Conservation (phyloP, 2,113 vertebrate species). For the Halcyon senegalensis region DNA sequence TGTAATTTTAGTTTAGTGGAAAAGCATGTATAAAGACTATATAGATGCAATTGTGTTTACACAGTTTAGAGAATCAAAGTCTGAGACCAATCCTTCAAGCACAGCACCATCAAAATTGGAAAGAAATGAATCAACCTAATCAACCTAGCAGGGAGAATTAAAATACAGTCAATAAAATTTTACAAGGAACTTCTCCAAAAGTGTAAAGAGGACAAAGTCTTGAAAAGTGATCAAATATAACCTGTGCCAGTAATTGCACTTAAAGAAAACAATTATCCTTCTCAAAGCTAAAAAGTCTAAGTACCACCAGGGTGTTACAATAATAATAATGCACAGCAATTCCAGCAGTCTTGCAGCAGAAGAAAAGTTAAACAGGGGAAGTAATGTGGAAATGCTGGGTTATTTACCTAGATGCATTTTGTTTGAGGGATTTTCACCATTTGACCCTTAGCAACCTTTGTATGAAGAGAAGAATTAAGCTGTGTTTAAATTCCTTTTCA, state of each 20-base stretch:
- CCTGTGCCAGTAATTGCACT: neutral
- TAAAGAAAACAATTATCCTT: conserved; percentile 3
- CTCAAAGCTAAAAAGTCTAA: neutral
- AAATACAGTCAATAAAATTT: conserved; percentile 26
- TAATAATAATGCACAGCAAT: conserved; percentile 1
- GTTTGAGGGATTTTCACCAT: conserved; percentile 7
- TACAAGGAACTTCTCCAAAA: neutral
- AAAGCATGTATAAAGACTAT: neutral
- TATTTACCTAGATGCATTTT: conserved; percentile 18
- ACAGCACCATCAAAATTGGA: neutral
- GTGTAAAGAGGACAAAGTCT: conserved; percentile 18
- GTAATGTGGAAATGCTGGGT: conserved; percentile 17
- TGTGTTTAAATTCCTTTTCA: neutral
- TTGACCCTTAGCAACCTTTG: neutral
- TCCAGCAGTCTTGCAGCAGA: neutral
- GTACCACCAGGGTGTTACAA: conserved; percentile 10
- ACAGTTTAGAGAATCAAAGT: neutral
- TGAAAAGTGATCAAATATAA: conserved; percentile 23
- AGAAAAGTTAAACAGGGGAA: neutral
- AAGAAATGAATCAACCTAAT: conserved; percentile 11
- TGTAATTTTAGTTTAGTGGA: neutral
- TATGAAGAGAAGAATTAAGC: neutral
- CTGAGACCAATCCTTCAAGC: neutral
- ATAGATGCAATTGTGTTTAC: neutral
- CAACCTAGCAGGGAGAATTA: neutral